A percentile compares a stretch with the other conserved stretches of the same genome.
These are phyloP conservation scores for Xiphophorus hellerii DNA, from an alignment of 2,113 vertebrate genomes.

Conservation along the genomic window DNA sequence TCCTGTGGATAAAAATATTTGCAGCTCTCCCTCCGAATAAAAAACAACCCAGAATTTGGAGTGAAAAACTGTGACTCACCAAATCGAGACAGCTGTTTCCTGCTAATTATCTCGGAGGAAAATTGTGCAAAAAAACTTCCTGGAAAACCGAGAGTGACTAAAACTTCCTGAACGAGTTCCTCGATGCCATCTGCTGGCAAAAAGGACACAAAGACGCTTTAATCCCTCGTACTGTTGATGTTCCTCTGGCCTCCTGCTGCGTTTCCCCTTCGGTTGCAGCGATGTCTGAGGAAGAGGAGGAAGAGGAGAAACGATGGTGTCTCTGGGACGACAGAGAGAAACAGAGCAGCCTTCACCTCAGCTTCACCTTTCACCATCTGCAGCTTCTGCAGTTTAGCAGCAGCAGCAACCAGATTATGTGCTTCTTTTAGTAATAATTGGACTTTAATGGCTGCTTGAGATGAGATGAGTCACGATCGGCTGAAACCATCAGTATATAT, in stretches of 20 bases:
- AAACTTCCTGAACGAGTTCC: too few relatives aligned
- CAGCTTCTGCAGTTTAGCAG: slow-evolving; percentile 12
- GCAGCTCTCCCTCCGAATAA: too few relatives aligned
- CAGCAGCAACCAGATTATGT: slow-evolving; percentile 19
- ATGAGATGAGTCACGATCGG: not conserved
- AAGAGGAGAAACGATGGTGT: slow-evolving; percentile 12
- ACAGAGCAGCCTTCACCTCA: slow-evolving; percentile 34
- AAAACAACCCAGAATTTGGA: too few relatives aligned
- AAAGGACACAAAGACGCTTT: too few relatives aligned
- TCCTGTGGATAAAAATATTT: too few relatives aligned
- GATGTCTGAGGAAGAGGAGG: slow-evolving; percentile 18
- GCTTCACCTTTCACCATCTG: slow-evolving; percentile 40
- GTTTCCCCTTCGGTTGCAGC: slow-evolving; percentile 22
- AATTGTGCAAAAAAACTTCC: too few relatives aligned
- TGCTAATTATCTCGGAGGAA: too few relatives aligned
- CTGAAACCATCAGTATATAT: not conserved
- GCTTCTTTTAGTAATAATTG: not conserved
- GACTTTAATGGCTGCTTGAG: not conserved
- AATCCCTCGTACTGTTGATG: too few relatives aligned
- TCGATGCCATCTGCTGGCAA: too few relatives aligned
- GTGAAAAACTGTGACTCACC: too few relatives aligned
- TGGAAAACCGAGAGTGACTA: too few relatives aligned
- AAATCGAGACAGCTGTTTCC: too few relatives aligned
- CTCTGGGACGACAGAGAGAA: slow-evolving; percentile 38
- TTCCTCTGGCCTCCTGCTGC: slow-evolving; percentile 27